Conservation (phyloP, 1,140 invertebrate genomes). For the Cyphomyrmex costatus region DNA sequence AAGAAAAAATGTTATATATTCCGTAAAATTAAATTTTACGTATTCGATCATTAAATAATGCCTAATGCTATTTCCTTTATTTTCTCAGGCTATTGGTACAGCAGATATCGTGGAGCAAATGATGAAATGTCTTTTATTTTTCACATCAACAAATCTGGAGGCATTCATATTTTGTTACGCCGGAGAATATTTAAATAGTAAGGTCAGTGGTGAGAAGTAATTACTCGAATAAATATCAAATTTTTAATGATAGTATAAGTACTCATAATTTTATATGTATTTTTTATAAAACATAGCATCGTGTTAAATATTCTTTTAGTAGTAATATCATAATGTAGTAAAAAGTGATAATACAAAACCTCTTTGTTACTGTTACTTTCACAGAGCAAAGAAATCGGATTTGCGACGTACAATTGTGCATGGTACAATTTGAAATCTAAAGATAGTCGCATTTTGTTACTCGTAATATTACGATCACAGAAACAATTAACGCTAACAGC, state of each 20-base stretch:
- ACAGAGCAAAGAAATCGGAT: conserved; percentile 46
- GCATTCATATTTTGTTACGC: too few relatives aligned
- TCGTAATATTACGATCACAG: conserved; percentile 60
- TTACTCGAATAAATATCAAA: not conserved
- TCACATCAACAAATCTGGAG: too few relatives aligned
- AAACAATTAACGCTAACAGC: conserved; percentile 59
- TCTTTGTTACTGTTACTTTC: not conserved
- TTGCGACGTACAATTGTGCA: conserved; percentile 30
- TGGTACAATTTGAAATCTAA: conserved; percentile 64
- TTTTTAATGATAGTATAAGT: not conserved
- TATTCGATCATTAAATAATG: not conserved
- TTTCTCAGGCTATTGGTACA: too few relatives aligned
- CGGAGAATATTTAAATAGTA: too few relatives aligned
- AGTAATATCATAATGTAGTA: conserved; percentile 49
- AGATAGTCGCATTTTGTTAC: conserved; percentile 46
- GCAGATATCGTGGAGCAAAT: too few relatives aligned
- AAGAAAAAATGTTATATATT: conserved; percentile 10
- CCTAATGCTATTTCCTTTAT: conserved; percentile 38
- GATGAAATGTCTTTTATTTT: too few relatives aligned
- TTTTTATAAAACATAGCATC: not conserved
- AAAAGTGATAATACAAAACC: conserved; percentile 18
- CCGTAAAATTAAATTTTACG: not conserved
- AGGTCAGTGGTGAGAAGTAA: too few relatives aligned
- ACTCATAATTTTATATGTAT: not conserved
- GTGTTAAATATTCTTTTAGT: conserved; percentile 61